Evolutionary conservation across 2,113 vertebrate species (phyloP), one percentile per base, ranked within the genome.

Genomic region (Odobenus rosmarus): DNA sequence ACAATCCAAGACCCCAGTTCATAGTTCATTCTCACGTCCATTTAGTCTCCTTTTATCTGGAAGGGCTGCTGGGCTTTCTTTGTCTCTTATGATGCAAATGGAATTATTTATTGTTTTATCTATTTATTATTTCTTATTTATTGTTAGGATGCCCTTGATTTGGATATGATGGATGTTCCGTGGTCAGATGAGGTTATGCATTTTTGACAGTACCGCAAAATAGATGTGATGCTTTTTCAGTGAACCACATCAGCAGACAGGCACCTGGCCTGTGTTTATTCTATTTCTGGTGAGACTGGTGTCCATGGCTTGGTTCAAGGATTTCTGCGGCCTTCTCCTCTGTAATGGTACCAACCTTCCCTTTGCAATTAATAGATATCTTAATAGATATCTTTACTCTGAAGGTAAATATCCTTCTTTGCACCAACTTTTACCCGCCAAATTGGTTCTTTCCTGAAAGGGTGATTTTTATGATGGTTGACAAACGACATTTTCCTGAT

Each of bases 11-110:
- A 4, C 36, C 53, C 57, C 23, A 9, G 4, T 4, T 51, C 59
- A 21, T 18, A 10, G 1, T 26, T 6, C 5, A 8, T 0, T 19
- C 31, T 49, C 31, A 5, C 3, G 1, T 36, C 0, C 4, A 33
- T 79, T 39, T 14, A 2, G 31, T 4, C 23, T 39, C 59, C 16
- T 39, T 36, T 13, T 33, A 2, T 31, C 46, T 53, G 16, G 23
- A n/a, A 31, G 5, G 15, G 14, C 5, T 21, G 46, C 36, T 36
- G 24, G 9, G 4, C 16, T 51, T 19, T 46, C 28, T 49, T 39
- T 14, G 11, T 79, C 33, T 61, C 46, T 64, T 24, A 3, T 7
- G 69, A 59, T 16, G 18, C 0, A 0, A 26, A n/a, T 6, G 3
- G 5, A 51, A 16, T 21, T 10, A 24, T 62, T 64, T 36, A 8